A percentile compares a stretch with the other conserved stretches of the same genome.
These are phyloP conservation scores for Nomada flava DNA, from an alignment of 2,888 invertebrate species.

Conservation along the genomic window DNA sequence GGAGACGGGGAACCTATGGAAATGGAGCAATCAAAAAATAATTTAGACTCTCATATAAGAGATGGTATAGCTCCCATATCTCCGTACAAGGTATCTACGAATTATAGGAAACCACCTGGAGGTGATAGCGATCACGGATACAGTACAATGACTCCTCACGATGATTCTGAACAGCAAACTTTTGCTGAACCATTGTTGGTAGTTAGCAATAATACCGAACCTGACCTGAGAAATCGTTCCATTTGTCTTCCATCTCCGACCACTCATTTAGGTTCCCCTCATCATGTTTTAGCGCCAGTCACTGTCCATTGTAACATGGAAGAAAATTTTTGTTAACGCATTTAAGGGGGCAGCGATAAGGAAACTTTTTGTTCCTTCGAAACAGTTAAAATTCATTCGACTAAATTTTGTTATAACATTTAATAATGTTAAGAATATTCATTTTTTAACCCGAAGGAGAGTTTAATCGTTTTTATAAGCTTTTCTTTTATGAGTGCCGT, in stretches of 20 bases:
- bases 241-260: slow-evolving; percentile 85
- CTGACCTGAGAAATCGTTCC: slow-evolving; percentile 70
- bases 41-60: slow-evolving; percentile 89
- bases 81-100: slow-evolving; percentile 94
- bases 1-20: slow-evolving; percentile 87
- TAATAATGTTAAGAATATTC: slow-evolving; percentile 16
- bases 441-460: slow-evolving; percentile 13
- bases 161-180: slow-evolving; percentile 93
- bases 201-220: slow-evolving; percentile 76
- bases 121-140: slow-evolving; percentile 97
- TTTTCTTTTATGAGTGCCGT: slow-evolving; percentile 26
- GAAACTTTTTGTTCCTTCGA: slow-evolving; percentile 22
- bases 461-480: slow-evolving; percentile 21
- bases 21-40: slow-evolving; percentile 79
- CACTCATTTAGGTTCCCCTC: slow-evolving; percentile 85
- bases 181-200: slow-evolving; percentile 86
- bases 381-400: slow-evolving; percentile 5
- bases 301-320: slow-evolving; percentile 96
- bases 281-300: slow-evolving; percentile 93
- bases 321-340: slow-evolving; percentile 86
- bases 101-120: slow-evolving; percentile 91
- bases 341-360: neutral
- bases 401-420: slow-evolving; percentile 1
- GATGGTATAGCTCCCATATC: slow-evolving; percentile 90
- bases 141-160: slow-evolving; percentile 96